These are phyloP conservation scores for Dicrurus megarhynchus DNA, from an alignment of 2,113 vertebrate genomes.

Conservation along the genomic window DNA sequence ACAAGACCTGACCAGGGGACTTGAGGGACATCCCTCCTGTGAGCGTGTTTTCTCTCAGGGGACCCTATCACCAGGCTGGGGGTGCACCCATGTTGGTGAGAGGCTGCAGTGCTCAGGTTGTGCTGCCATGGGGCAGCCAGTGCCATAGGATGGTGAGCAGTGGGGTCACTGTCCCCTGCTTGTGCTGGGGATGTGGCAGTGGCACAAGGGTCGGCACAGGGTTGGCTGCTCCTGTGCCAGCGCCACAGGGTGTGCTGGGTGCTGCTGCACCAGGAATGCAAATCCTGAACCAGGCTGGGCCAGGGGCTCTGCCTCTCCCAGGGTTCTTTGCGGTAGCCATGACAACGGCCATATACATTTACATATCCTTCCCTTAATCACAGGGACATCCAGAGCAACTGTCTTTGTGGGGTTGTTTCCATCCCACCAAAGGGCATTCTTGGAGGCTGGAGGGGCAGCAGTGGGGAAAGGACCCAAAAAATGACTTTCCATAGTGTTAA, in stretches of 20 bases:
- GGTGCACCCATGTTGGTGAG: accelerated
- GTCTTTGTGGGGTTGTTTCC: accelerated
- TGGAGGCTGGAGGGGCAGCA: background rate
- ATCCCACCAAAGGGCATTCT: background rate
- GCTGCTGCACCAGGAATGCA: background rate
- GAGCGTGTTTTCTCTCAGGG: background rate
- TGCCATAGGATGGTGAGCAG: background rate
- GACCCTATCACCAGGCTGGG: background rate
- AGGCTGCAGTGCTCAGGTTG: background rate
- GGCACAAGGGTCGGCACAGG: background rate
- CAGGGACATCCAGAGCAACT: slow-evolving; percentile 6
- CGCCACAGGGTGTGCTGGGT: accelerated
- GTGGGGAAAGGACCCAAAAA: background rate
- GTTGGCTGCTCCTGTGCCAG: background rate
- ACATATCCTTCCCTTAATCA: slow-evolving; percentile 50
- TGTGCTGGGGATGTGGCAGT: accelerated
- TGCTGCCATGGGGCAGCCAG: background rate
- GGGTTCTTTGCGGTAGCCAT: slow-evolving; percentile 43
- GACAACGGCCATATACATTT: slow-evolving; percentile 46
- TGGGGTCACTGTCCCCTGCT: background rate
- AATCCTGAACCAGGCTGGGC: slow-evolving; percentile 16
- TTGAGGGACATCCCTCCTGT: background rate
- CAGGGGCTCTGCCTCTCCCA: slow-evolving; percentile 36
- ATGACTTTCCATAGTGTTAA: background rate
- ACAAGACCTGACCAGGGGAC: accelerated